Evolutionary conservation across 1,140 invertebrate species (phyloP), one percentile per base, ranked within the genome.

Genomic region (Brachionus plicatilis): DNA sequence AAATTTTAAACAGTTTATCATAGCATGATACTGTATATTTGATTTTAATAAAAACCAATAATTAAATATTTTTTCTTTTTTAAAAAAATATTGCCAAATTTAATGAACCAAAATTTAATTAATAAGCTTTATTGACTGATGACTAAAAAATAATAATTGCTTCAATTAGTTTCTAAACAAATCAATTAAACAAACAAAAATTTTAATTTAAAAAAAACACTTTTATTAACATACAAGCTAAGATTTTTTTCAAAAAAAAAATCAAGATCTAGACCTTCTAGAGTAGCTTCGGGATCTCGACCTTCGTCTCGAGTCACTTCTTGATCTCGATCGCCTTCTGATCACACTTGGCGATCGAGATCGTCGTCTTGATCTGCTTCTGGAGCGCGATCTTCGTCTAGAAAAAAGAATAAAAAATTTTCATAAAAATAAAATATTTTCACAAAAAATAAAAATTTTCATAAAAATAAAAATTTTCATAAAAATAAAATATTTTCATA

Each of bases 301-400:
- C 33, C 68, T 72, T 43, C 68, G n/a, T 72, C 68, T 72, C 17
- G 68, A 72, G 41, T 72, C 68, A 17, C 68, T 72, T 72, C 68
- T 41, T n/a, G 68, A 41, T 43, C 41, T 72, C 17, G 68, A 43
- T 43, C 68, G 12, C 17, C 68, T 41, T 43, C 17, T 72, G n/a
- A n/a, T 20, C 53, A 60, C 17, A 72, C 68, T 43, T 20, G 33
- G 17, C 29, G 66, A 68, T 43, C 68, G 37, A 43, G 68, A 41
- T 41, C 68, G 11, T 72, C 68, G 29, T 47, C 68, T 72, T 41
- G 68, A 72, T 43, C 68, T 72, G 17, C 33, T 41, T 41, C 68
- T 41, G 6, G 68, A 72, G 6, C 68, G 68, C n/a, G 33, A 43
- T 72, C 68, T 41, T 6, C 29, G 14, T 33, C 66, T 41, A 37